These are phyloP conservation scores for Teleiodes luculella DNA, from an alignment of 2,888 invertebrate species.

Conservation along the genomic window DNA sequence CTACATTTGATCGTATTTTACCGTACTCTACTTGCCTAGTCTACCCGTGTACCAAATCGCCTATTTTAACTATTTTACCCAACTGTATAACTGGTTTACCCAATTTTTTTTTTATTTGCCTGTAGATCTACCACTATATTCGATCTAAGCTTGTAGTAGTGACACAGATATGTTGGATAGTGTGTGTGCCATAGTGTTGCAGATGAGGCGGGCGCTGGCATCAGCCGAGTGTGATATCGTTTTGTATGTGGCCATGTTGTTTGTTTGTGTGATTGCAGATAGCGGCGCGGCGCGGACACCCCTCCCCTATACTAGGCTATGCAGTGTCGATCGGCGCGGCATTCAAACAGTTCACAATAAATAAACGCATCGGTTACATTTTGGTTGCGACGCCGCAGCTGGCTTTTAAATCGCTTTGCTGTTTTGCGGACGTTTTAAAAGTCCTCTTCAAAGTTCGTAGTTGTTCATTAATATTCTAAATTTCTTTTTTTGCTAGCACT, in stretches of 20 bases:
- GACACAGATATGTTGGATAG: slow-evolving; percentile 40
- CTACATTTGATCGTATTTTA: too few relatives aligned
- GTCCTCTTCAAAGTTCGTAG: too few relatives aligned
- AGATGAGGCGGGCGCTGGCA: slow-evolving; percentile 56
- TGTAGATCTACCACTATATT: too few relatives aligned
- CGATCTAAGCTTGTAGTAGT: background rate
- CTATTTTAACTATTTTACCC: too few relatives aligned
- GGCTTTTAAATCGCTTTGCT: too few relatives aligned
- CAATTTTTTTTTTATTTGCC: too few relatives aligned
- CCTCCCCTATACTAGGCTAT: slow-evolving; percentile 42
- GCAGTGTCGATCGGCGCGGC: background rate
- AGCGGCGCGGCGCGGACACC: slow-evolving; percentile 41
- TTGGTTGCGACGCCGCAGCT: background rate
- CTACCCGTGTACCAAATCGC: too few relatives aligned
- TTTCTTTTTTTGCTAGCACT: too few relatives aligned
- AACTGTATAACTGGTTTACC: too few relatives aligned
- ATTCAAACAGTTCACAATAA: slow-evolving; percentile 42
- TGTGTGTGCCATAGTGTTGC: slow-evolving; percentile 77
- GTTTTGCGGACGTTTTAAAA: too few relatives aligned
- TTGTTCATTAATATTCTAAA: too few relatives aligned
- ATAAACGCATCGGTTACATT: slow-evolving; percentile 30
- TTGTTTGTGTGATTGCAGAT: slow-evolving; percentile 75
- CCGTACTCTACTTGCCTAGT: too few relatives aligned
- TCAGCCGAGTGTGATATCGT: slow-evolving; percentile 15
- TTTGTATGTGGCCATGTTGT: slow-evolving; percentile 58